These are phyloP conservation scores for Achatina immaculata DNA, from an alignment of 1,140 invertebrate genomes.

Conservation along the genomic window DNA sequence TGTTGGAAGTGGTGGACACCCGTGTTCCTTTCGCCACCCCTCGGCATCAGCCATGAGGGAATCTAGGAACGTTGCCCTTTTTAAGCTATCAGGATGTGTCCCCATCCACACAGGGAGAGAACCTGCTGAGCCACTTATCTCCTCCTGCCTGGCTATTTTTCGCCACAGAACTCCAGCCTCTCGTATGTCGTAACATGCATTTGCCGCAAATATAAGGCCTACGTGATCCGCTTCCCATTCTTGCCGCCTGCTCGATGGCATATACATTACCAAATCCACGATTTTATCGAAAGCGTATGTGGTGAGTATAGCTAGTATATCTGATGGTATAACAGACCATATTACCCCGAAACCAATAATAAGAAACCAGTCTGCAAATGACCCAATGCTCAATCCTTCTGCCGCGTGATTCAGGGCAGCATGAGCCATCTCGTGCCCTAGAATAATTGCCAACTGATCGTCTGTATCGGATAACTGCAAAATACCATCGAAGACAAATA, in stretches of 20 bases:
- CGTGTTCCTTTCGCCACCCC: neutral
- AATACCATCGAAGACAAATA: constrained; percentile 77
- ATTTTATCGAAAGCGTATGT: constrained; percentile 18
- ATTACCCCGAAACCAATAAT: constrained; percentile 74
- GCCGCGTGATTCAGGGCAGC: constrained; percentile 76
- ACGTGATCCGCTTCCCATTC: constrained; percentile 79
- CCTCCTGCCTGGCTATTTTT: constrained; percentile 70
- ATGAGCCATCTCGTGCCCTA: constrained; percentile 80
- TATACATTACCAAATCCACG: constrained; percentile 67
- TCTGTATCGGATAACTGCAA: constrained; percentile 74
- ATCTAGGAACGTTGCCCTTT: constrained; percentile 73
- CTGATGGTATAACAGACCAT: constrained; percentile 76
- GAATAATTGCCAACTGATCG: constrained; percentile 76
- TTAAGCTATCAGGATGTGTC: constrained; percentile 76
- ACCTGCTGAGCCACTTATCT: constrained; percentile 46
- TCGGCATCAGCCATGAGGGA: constrained; percentile 69
- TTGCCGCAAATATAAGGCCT: constrained; percentile 76
- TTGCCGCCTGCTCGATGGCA: constrained; percentile 75
- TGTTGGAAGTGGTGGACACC: neutral
- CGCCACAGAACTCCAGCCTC: constrained; percentile 77
- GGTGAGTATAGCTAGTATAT: constrained; percentile 73
- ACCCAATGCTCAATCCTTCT: constrained; percentile 73
- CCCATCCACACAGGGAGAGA: constrained; percentile 74
- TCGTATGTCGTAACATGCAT: constrained; percentile 78
- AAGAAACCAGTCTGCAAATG: constrained; percentile 73